Evolutionary conservation across 2,888 invertebrate species (phyloP), one percentile per base, ranked within the genome.

Genomic region (Lasioglossum figueresi): DNA sequence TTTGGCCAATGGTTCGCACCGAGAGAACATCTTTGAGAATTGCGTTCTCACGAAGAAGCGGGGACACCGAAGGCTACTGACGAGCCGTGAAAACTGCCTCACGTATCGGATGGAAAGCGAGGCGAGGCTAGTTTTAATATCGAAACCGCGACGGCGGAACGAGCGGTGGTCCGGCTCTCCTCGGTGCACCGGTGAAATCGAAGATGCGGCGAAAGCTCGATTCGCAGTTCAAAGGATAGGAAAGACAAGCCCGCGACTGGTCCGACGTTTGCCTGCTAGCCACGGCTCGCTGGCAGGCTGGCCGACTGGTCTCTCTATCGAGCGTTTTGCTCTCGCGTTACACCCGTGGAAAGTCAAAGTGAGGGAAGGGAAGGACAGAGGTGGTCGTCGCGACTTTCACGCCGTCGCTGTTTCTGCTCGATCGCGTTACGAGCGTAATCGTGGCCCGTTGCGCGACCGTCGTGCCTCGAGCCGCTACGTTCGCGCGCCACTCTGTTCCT

Each of bases 361-460:
- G 71, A 66, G 73, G 68, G 83, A 73, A 48, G 71, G 79, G 77
- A 76, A 72, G 79, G 56, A 79, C 77, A 82, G 66, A 19, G 66
- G 66, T 40, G 86, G 73, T 76, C 72, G 56, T 76, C 70, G 59
- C 79, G 86, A 88, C 89, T 89, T 89, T 89, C 89, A 89, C 89
- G 89, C 82, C 84, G 89, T 68, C 72, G 43, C 56, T 71, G 83
- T 87, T 89, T 84, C 85, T 85, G 84, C 81, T 88, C 82, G 89
- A 88, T 86, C 85, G 88, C 89, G 84, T 86, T 80, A 84, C 84
- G 88, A 89, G 66, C 66, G 88, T 68, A 89, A 89, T 89, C 80
- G 87, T 78, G 80, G 73, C 56, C 52, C 78, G 80, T 74, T 63
- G 59, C 66, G 66, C 16, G 66, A 31, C 52, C 52, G 66, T 63